Evolutionary conservation across 2,113 vertebrate genomes (phyloP), one percentile per base, ranked within the genome.

Genomic region (western clawed frog (Xenopus tropicalis)): DNA sequence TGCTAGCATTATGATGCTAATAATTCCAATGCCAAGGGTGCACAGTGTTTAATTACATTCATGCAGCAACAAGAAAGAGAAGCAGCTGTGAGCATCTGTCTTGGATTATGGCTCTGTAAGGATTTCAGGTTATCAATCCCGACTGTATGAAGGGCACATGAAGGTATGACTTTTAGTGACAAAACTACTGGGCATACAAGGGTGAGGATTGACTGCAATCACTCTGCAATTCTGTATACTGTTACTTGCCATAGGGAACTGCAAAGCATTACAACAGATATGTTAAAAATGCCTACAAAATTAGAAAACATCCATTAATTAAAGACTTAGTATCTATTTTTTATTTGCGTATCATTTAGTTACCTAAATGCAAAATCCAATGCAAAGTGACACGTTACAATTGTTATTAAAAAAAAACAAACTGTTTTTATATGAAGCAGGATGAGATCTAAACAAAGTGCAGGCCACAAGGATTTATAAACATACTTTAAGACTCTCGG

Each of bases 41-140:
- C 64, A 59, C 22, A 51, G 54, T 74, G 42, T 25, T 67, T 74
- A 74, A 74, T 74, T 66, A 59, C 54, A 59, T 63, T 22, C 22
- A 37, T 61, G 63, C 17, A 64, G 24, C 46, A 16, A 22, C 56
- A 46, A 23, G 54, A 67, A 21, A n/a, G 51, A 67, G 57, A 14
- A 61, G 37, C 72, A 74, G 64, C 64, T 68, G 72, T 61, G 42
- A 68, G 64, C 64, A 74, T 68, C 64, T 61, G 72, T 37, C 56
- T 74, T 67, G 65, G 62, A 67, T 74, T 68, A 67, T 59, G 54
- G 56, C 57, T 48, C 54, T 67, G 54, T 67, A 20, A 67, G 72
- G 46, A 67, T 68, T 48, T 61, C 25, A 68, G 14, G 56, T 48
- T 59, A 74, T 67, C 71, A 58, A 48, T 66, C 54, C 22, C 14